Evolutionary conservation across 2,797 vertebrate genomes (phyloP).

Genomic region (Tolypeutes matacus): DNA sequence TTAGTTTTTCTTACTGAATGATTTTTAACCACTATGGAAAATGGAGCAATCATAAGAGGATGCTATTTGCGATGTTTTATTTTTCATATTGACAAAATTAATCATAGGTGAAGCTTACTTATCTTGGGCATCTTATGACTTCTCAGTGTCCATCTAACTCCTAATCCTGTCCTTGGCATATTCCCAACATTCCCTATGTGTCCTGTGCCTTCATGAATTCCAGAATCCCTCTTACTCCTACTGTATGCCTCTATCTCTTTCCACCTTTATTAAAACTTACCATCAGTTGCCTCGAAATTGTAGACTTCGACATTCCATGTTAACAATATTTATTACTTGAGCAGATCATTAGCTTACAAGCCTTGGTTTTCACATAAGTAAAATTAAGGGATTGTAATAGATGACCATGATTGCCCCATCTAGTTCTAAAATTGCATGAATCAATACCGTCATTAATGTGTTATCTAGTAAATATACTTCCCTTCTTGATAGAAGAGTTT

Average conservation of each 20-base stretch:
- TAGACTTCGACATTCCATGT: conserved; percentile 3
- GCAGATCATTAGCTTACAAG: background rate
- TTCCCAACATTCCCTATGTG: background rate
- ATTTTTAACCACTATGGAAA: conserved; percentile 35
- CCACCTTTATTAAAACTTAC: conserved; percentile 26
- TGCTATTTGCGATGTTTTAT: background rate
- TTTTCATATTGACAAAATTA: conserved; percentile 50
- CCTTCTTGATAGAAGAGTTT: conserved; percentile 4
- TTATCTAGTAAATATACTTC: conserved; percentile 40
- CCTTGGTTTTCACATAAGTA: conserved; percentile 25
- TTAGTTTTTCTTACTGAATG: conserved; percentile 87
- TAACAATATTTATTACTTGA: background rate
- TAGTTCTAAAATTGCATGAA: conserved; percentile 25
- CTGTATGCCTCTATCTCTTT: conserved; percentile 16
- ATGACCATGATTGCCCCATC: background rate
- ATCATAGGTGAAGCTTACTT: conserved; percentile 7
- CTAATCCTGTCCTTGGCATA: background rate
- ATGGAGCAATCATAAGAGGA: background rate
- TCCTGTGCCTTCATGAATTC: background rate
- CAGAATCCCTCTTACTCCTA: background rate
- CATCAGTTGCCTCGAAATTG: background rate
- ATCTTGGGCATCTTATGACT: background rate
- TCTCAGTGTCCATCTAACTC: conserved; percentile 17
- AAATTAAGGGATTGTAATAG: conserved; percentile 54
- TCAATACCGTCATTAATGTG: conserved; percentile 20